A percentile compares a stretch with the other conserved stretches of the same genome.
phyloP scores from a whole-genome alignment of 2,888 invertebrate genomes.

The Ichneumon xanthorius region DNA sequence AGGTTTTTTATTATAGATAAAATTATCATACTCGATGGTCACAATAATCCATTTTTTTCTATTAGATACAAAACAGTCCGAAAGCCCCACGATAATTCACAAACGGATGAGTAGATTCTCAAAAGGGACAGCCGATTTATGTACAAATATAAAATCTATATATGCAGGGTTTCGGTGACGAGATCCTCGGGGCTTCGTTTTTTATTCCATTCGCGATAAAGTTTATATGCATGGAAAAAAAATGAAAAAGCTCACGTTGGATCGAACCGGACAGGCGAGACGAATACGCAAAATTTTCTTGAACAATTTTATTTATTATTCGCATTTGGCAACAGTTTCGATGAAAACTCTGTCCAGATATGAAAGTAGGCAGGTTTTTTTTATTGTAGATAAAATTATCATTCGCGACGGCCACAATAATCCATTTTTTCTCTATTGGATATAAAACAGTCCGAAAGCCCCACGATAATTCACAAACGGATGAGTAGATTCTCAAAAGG shows the following conservation, averaged over 20 bases:
- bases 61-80: constrained; percentile 47
- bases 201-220: no score
- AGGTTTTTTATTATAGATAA: constrained; percentile 27
- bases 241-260: no score
- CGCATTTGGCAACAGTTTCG: constrained; percentile 60
- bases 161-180: constrained; percentile 10
- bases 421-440: constrained; percentile 21
- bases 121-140: constrained; percentile 70
- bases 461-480: constrained; percentile 38
- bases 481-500: constrained; percentile 23
- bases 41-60: constrained; percentile 10
- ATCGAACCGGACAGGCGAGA: background rate
- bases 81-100: constrained; percentile 25
- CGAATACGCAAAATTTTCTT: constrained; percentile 27
- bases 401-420: constrained; percentile 11
- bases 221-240: no score
- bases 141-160: constrained; percentile 80
- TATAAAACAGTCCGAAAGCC: constrained; percentile 47
- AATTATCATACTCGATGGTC: constrained; percentile 40
- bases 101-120: constrained; percentile 39
- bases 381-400: constrained; percentile 39
- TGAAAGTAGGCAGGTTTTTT: constrained; percentile 40
- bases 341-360: constrained; percentile 47
- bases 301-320: constrained; percentile 49
- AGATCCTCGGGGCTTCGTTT: no score